Evolutionary conservation across 2,113 vertebrate genomes (phyloP).

Genomic region (Plecotus auritus): DNA sequence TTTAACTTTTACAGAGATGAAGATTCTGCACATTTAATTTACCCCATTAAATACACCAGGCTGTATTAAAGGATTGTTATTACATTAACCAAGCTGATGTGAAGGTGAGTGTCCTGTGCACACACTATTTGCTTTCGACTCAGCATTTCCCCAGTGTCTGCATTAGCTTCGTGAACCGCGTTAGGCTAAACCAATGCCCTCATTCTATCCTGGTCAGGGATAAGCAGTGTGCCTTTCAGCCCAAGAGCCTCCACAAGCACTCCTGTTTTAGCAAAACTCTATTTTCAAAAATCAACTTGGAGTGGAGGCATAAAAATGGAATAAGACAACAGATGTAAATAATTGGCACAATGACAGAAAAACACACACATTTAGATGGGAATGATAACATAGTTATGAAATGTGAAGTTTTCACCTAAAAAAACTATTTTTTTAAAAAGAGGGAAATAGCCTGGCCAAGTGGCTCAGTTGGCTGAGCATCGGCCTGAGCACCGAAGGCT

Average conservation of each 20-base stretch:
- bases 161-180: neutral
- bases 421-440: neutral
- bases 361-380: neutral
- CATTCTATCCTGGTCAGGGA: neutral
- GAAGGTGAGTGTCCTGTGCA: neutral
- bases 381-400: neutral
- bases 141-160: neutral
- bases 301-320: neutral
- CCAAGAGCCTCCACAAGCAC: neutral
- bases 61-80: neutral
- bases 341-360: neutral
- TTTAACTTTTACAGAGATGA: neutral
- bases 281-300: neutral
- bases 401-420: neutral
- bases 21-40: neutral
- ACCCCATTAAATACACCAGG: neutral
- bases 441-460: neutral
- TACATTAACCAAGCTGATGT: neutral
- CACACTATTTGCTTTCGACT: neutral
- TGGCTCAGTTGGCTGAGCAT: neutral
- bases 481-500: neutral
- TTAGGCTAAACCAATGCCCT: constrained; percentile 10
- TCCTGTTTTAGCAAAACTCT: neutral
- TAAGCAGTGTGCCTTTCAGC: neutral
- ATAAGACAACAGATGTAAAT: neutral